phyloP scores from a whole-genome alignment of 2,797 vertebrate species.

The Catamblyrhynchus diadema region DNA sequence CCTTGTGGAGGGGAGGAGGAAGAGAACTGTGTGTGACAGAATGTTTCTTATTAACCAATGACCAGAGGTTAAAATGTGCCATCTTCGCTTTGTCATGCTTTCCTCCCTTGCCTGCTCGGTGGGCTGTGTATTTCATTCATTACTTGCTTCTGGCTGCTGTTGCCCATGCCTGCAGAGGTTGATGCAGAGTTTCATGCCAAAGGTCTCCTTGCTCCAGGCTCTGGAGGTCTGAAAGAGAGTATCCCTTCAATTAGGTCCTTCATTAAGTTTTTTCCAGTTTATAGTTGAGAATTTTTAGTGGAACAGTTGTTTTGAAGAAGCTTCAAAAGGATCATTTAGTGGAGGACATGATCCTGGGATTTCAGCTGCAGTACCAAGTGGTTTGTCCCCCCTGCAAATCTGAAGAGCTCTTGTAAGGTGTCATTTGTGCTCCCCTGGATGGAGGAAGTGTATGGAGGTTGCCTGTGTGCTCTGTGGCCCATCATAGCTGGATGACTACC shows the following conservation, averaged over 20 bases:
- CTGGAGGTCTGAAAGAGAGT: background rate
- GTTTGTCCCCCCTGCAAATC: background rate
- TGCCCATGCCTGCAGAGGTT: background rate
- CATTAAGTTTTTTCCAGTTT: background rate
- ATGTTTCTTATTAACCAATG: background rate
- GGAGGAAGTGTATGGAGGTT: background rate
- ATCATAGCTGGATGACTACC: background rate
- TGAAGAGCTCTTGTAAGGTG: background rate
- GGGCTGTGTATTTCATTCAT: background rate
- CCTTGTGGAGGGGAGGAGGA: background rate
- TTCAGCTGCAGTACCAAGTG: background rate
- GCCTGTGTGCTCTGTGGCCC: background rate
- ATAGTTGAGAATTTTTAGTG: background rate
- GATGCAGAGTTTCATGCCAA: rapidly evolving
- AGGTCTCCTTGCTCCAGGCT: background rate
- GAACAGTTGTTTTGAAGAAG: background rate
- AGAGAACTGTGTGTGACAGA: background rate
- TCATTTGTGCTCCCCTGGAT: background rate
- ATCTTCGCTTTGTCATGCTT: background rate
- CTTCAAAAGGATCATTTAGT: background rate
- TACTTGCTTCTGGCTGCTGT: background rate
- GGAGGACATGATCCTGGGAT: background rate
- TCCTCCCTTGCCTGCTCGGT: background rate
- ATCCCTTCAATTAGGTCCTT: background rate
- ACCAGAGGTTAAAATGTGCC: background rate